Evolutionary conservation across 1,140 invertebrate species (phyloP).

Genomic region (Drosophila punjabiensis): DNA sequence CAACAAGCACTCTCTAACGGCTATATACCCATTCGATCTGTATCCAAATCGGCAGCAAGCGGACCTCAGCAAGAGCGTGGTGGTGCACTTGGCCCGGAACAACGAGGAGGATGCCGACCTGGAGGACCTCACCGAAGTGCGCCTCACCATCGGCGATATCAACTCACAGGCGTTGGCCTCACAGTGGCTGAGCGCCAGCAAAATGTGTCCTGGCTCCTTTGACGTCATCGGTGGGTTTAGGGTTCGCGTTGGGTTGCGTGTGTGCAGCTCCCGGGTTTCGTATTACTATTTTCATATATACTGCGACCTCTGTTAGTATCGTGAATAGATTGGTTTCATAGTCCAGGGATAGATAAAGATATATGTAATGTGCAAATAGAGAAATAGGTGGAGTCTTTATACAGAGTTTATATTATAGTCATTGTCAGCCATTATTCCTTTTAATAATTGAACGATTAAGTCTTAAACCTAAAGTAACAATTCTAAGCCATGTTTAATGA

Average conservation of each 20-base stretch:
- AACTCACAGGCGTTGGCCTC: conserved; percentile 75
- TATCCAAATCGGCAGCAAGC: conserved; percentile 59
- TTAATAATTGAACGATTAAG: not conserved
- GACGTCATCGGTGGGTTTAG: conserved; percentile 72
- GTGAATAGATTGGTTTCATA: conserved; percentile 1
- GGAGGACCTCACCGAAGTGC: conserved; percentile 56
- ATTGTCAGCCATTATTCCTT: too few relatives aligned
- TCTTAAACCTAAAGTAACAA: not conserved
- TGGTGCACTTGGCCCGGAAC: conserved; percentile 79
- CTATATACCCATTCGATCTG: not conserved
- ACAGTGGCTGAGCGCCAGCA: conserved; percentile 78
- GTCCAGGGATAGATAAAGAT: conserved; percentile 3
- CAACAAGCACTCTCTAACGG: not conserved
- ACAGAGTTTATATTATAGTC: not conserved
- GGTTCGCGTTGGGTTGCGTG: not conserved
- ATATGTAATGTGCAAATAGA: not conserved
- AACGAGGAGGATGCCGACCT: conserved; percentile 76
- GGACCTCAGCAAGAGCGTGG: conserved; percentile 70
- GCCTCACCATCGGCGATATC: conserved; percentile 61
- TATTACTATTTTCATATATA: not conserved
- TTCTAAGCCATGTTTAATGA: too few relatives aligned
- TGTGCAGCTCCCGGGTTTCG: not conserved
- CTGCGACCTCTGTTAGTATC: not conserved
- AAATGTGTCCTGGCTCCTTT: conserved; percentile 84
- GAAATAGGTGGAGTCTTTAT: not conserved